Evolutionary conservation across 2,888 invertebrate genomes (phyloP).

Genomic region (Sturmia bella): DNA sequence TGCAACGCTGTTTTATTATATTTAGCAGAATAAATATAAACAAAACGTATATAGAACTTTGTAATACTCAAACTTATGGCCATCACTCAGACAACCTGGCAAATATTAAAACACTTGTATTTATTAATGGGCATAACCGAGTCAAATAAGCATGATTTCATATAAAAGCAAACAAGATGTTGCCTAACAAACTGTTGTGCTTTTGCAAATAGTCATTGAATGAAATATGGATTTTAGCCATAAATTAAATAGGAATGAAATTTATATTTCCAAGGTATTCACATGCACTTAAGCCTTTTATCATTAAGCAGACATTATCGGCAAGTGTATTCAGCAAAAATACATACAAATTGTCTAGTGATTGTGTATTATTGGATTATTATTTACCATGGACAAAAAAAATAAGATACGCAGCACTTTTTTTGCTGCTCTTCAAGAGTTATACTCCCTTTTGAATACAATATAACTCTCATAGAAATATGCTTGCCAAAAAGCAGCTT

Average conservation of each 20-base stretch:
- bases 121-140: slow-evolving; percentile 15
- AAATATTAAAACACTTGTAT: slow-evolving; percentile 40
- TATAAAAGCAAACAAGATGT: slow-evolving; percentile 22
- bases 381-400: too few species aligned
- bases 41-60: not conserved
- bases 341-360: too few species aligned
- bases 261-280: too few species aligned
- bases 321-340: too few species aligned
- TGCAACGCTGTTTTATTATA: slow-evolving; percentile 1
- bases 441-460: too few species aligned
- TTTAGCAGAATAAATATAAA: not conserved
- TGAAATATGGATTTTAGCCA: not conserved
- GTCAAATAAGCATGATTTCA: slow-evolving; percentile 26
- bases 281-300: too few species aligned
- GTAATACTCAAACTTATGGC: slow-evolving; percentile 12
- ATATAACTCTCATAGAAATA: too few species aligned
- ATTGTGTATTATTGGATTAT: too few species aligned
- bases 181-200: slow-evolving; percentile 16
- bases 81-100: slow-evolving; percentile 42
- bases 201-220: slow-evolving; percentile 5
- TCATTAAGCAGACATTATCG: too few species aligned
- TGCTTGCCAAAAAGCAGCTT: too few species aligned
- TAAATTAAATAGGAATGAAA: not conserved
- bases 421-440: too few species aligned
- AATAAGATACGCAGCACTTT: too few species aligned